Conservation (phyloP, 2,888 invertebrate species). For the Hydroisotoma schaefferi region DNA sequence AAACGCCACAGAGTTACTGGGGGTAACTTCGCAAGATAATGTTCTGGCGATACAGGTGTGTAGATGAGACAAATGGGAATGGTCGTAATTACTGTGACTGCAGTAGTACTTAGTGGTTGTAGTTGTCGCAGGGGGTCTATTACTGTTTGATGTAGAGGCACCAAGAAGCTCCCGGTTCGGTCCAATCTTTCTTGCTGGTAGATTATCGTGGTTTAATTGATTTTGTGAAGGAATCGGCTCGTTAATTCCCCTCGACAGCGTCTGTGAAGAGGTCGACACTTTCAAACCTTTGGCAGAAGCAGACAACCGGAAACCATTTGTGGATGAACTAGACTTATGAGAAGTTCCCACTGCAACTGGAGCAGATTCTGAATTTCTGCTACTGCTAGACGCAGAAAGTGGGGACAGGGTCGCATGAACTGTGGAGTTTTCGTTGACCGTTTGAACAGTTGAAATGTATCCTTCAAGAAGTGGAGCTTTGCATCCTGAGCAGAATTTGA, state of each 20-base stretch:
- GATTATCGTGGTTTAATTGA: not conserved
- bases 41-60: slow-evolving; percentile 48
- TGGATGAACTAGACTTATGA: slow-evolving; percentile 1
- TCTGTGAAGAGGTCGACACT: slow-evolving; percentile 31
- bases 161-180: not conserved
- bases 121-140: not conserved
- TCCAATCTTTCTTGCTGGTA: not conserved
- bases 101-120: slow-evolving; percentile 47
- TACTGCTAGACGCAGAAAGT: not conserved
- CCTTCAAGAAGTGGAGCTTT: slow-evolving; percentile 48
- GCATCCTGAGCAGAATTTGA: slow-evolving; percentile 49
- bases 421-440: slow-evolving; percentile 39
- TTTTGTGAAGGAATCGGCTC: slow-evolving; percentile 10
- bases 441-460: slow-evolving; percentile 48
- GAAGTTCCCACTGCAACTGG: not conserved
- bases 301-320: no score
- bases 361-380: slow-evolving; percentile 8
- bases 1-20: slow-evolving; percentile 48
- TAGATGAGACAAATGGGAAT: slow-evolving; percentile 47
- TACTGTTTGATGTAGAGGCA: not conserved
- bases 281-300: slow-evolving; percentile 24
- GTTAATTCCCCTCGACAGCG: slow-evolving; percentile 17
- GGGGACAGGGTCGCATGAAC: slow-evolving; percentile 36
- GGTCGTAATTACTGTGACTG: slow-evolving; percentile 47
- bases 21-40: slow-evolving; percentile 47